Conservation (phyloP, 2,797 vertebrate genomes). For the Alca torda region DNA sequence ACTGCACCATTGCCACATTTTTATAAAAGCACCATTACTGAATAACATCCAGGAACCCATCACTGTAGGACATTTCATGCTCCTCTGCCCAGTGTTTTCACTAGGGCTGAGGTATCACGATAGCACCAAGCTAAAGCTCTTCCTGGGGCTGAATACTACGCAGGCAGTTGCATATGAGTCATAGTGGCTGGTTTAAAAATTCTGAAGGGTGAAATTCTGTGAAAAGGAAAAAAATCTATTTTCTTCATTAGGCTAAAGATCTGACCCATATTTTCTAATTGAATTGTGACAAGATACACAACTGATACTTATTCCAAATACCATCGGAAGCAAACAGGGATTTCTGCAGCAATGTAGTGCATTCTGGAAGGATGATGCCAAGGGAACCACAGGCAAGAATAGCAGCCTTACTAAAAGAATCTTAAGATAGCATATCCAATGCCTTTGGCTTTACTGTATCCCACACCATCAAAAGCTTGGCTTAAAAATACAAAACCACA, state of each 20-base stretch:
- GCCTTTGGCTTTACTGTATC: constrained; percentile 10
- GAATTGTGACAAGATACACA: not conserved
- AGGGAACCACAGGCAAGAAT: constrained; percentile 10
- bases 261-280: not conserved
- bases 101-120: not conserved
- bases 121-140: not conserved
- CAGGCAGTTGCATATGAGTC: not conserved
- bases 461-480: not conserved
- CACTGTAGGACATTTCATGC: not conserved
- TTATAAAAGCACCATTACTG: not conserved
- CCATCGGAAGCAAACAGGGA: not conserved
- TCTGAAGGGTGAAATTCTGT: not conserved
- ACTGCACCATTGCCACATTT: not conserved
- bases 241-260: not conserved
- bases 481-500: not conserved
- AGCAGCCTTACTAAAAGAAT: not conserved
- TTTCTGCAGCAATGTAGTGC: constrained; percentile 15
- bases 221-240: not conserved
- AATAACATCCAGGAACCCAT: not conserved
- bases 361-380: not conserved
- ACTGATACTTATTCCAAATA: not conserved
- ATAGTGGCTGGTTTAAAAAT: not conserved
- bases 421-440: not conserved
- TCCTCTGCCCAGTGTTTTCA: not conserved
- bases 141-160: not conserved